These are phyloP conservation scores for Oncorhynchus keta DNA, from an alignment of 2,113 vertebrate genomes.

Conservation along the genomic window DNA sequence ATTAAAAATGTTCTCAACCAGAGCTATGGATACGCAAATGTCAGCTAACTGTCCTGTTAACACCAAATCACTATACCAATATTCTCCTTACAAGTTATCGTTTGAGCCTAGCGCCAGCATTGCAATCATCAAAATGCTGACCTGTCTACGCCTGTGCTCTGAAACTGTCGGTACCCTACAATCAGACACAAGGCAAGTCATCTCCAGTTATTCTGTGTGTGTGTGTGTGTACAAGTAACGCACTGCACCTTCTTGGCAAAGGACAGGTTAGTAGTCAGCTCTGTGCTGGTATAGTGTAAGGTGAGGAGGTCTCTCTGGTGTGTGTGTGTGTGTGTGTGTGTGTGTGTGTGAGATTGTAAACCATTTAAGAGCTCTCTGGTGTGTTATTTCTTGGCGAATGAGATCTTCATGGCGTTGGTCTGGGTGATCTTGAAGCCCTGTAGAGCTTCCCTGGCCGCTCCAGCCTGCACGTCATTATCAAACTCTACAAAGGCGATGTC, in stretches of 20 bases:
- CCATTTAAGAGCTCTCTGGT: no score
- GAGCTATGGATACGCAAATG: not conserved
- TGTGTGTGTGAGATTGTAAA: no score
- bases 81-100: not conserved
- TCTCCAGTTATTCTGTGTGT: not conserved
- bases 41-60: not conserved
- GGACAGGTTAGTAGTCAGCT: not conserved
- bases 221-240: not conserved
- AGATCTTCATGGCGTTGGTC: slow-evolving; percentile 93
- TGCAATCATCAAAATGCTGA: not conserved
- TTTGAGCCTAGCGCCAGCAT: no score
- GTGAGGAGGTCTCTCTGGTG: not conserved
- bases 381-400: slow-evolving; percentile 88
- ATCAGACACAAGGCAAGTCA: no score
- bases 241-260: not conserved
- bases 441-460: slow-evolving; percentile 84
- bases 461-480: slow-evolving; percentile 90
- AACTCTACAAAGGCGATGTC: slow-evolving; percentile 96
- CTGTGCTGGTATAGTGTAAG: no score
- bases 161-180: not conserved
- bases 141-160: not conserved
- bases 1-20: not conserved
- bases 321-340: no score
- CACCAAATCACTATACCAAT: not conserved
- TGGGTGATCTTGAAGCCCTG: slow-evolving; percentile 93